Base-by-base conservation (phyloP, 2,113 vertebrate genomes). In the Oceanodroma tethys region DNA sequence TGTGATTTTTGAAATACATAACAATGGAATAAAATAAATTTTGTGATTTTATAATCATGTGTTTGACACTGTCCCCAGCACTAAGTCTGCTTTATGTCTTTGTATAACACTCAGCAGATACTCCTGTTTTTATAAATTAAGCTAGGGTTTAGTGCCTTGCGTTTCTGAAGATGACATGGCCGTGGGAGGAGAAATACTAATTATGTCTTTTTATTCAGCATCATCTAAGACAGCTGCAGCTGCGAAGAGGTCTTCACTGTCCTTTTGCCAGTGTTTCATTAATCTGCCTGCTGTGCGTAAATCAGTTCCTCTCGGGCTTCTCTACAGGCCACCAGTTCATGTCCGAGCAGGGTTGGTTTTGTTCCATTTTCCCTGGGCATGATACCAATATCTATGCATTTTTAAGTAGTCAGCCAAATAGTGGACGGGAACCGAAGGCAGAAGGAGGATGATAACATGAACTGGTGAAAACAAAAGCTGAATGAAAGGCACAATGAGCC, bases 81-180 rank as follows among this genome's bases (percentile, higher is more conserved):
- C 47, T 29, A 23, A 26, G 18, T 58, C 50, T 70, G n/a, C 18
- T 66, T 70, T 76, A 16, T 38, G 75, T 36, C 59, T 67, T 36
- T 84, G 40, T 55, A 12, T 48, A 93, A 36, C 11, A 19, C 53
- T 27, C 82, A 43, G 59, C 52, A 83, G 81, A 88, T 75, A 53
- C 56, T 55, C 63, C 66, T 9, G 6, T 89, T 96, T 87, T 93
- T 67, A 86, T 86, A 93, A 96, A 93, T 95, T 83, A 90, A 85
- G 56, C 52, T 40, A 84, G 50, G 66, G 36, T 40, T 81, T 62
- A 38, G 27, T 48, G 40, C 23, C 95, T 85, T 80, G 73, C 26
- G 23, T 83, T 92, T 71, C 65, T 59, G 53, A 78, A 95, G 80
- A 87, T 94, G 88, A 81, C 72, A 67, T 20, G 53, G 91, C 48